Percentiles rank a stretch among this genome's conserved stretches.
Conservation (phyloP, 2,113 vertebrate genomes). For the Varanus komodoensis region DNA sequence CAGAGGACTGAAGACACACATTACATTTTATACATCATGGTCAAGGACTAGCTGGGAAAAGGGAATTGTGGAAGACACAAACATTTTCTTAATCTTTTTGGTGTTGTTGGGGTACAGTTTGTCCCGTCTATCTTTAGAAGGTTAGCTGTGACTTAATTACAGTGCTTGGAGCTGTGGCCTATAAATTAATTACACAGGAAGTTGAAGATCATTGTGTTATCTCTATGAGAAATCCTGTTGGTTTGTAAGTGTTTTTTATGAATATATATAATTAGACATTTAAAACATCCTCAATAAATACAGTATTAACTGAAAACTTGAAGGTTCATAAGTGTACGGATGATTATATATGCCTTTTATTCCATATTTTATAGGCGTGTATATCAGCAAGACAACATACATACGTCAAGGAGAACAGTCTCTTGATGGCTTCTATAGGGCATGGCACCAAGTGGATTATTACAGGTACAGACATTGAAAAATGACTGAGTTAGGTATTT, state of each 20-base stretch:
- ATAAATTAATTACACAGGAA: neutral
- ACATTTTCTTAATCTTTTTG: no score
- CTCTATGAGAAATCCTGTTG: neutral
- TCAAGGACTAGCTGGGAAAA: neutral
- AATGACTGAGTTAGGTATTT: conserved; percentile 77
- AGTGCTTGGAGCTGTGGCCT: neutral
- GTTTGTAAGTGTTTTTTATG: neutral
- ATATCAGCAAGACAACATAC: conserved; percentile 97
- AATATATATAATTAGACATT: neutral
- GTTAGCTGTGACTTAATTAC: neutral
- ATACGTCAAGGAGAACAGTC: conserved; percentile 98
- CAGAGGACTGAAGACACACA: neutral
- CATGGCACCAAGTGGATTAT: conserved; percentile 98
- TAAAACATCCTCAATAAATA: conserved; percentile 25
- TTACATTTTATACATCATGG: neutral
- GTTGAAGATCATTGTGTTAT: neutral
- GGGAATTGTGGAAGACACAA: neutral
- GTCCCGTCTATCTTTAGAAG: no score
- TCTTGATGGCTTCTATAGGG: conserved; percentile 97
- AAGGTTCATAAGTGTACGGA: neutral
- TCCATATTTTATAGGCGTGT: conserved; percentile 84
- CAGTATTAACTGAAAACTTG: conserved; percentile 12
- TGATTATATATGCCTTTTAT: neutral
- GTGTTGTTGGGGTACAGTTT: neutral
- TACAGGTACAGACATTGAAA: conserved; percentile 88